Evolutionary conservation across 2,113 vertebrate genomes (phyloP).

Genomic region (Sinocyclocheilus grahami): DNA sequence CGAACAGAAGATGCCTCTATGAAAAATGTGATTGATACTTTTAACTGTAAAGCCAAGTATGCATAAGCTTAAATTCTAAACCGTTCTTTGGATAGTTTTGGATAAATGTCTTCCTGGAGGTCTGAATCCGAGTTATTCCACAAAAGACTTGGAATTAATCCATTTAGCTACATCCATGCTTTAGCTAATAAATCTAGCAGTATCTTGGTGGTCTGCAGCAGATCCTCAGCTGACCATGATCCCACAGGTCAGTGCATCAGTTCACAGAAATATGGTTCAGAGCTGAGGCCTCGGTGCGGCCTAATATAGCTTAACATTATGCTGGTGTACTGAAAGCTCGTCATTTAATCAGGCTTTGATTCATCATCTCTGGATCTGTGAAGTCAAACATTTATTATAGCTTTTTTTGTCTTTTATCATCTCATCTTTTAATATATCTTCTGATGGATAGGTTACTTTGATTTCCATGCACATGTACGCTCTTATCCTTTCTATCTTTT

Average conservation of each 20-base stretch:
- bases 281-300: slow-evolving; percentile 22
- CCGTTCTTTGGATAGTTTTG: neutral
- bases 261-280: neutral
- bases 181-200: neutral
- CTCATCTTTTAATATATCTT: slow-evolving; percentile 14
- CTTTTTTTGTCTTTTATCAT: slow-evolving; percentile 9
- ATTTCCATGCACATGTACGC: neutral
- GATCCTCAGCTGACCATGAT: slow-evolving; percentile 5
- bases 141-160: slow-evolving; percentile 32
- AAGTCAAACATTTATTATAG: slow-evolving; percentile 57
- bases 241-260: slow-evolving; percentile 30
- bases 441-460: neutral
- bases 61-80: neutral
- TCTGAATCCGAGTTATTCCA: slow-evolving; percentile 4
- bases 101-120: neutral
- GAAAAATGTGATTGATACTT: neutral
- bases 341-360: slow-evolving; percentile 49
- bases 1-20: neutral
- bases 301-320: slow-evolving; percentile 47
- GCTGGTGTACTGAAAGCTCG: slow-evolving; percentile 36
- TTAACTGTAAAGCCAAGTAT: neutral
- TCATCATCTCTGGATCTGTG: slow-evolving; percentile 43
- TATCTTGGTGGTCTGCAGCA: slow-evolving; percentile 22
- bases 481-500: neutral
- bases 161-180: slow-evolving; percentile 7